Evolutionary conservation across 2,113 vertebrate genomes (phyloP), one percentile per base, ranked within the genome.

Genomic region (Corydoras sp.): DNA sequence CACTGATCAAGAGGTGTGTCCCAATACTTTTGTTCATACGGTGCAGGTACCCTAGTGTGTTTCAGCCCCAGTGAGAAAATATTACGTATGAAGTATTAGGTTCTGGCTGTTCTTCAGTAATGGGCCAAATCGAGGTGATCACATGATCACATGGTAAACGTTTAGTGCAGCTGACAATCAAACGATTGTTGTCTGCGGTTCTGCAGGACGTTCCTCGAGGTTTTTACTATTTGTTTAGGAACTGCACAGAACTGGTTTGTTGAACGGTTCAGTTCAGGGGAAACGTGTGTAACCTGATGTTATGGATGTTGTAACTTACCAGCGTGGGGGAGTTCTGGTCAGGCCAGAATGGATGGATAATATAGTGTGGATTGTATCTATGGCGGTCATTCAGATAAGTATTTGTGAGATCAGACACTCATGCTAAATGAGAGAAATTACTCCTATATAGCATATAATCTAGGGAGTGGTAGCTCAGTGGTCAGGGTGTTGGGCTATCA

Each of bases 251-350:
- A 29, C n/a, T n/a, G n/a, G n/a, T n/a, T n/a, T n/a, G n/a, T n/a
- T n/a, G n/a, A n/a, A 50, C 49, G 10, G 49, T 6, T 6, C 49
- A 50, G 10, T 6, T 6, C 49, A 50, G 55, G 24, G 10, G 43
- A 73, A 65, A 18, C 10, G 29, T 30, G 15, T 30, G 32, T 53
- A 35, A 9, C 15, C 18, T 8, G 7, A 49, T 59, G 3, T 65
- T 32, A 53, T 61, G 43, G 4, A n/a, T 62, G n/a, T 30, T 48
- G 13, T 4, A 59, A 65, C 93, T 81, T 92, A 98, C 96, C 87
- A 98, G 84, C 0, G 94, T 94, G 67, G 95, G 96, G 80, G 94
- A 95, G 85, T 98, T 98, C 82, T 96, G 95, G 89, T 98, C 96
- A 30, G 96, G 96, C 96, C 96, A 98, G 80, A 98, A 98, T n/a